Evolutionary conservation across 2,113 vertebrate genomes (phyloP).

Genomic region (Eulemur rufifrons): DNA sequence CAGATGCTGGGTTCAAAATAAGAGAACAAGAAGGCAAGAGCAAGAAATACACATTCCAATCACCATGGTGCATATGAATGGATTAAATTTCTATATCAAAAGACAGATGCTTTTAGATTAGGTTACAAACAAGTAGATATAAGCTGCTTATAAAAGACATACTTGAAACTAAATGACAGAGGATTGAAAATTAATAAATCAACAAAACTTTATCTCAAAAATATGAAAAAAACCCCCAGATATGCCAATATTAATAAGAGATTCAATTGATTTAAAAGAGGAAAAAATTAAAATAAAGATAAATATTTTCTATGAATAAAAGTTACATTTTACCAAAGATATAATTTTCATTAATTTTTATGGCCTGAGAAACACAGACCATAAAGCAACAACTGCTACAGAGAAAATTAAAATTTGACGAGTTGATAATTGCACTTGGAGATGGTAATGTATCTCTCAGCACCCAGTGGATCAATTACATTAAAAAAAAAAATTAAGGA

Average conservation of each 20-base stretch:
- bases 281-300: neutral
- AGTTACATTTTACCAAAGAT: neutral
- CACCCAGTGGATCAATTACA: neutral
- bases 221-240: neutral
- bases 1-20: neutral
- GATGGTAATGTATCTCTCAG: neutral
- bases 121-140: neutral
- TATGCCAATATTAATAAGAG: neutral
- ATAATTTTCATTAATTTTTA: neutral
- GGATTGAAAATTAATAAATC: neutral
- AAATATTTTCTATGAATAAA: neutral
- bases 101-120: neutral
- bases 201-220: neutral
- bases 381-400: neutral
- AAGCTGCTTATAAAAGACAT: neutral
- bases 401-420: neutral
- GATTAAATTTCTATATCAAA: neutral
- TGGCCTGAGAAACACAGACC: neutral
- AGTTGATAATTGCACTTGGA: neutral
- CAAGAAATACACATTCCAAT: neutral
- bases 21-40: neutral
- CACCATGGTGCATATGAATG: neutral
- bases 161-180: neutral
- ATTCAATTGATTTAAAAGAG: neutral
- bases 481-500: neutral